A percentile compares a stretch with the other conserved stretches of the same genome.
Evolutionary conservation across 2,888 invertebrate species (phyloP).

Genomic region (Digitonthophagus gazella): DNA sequence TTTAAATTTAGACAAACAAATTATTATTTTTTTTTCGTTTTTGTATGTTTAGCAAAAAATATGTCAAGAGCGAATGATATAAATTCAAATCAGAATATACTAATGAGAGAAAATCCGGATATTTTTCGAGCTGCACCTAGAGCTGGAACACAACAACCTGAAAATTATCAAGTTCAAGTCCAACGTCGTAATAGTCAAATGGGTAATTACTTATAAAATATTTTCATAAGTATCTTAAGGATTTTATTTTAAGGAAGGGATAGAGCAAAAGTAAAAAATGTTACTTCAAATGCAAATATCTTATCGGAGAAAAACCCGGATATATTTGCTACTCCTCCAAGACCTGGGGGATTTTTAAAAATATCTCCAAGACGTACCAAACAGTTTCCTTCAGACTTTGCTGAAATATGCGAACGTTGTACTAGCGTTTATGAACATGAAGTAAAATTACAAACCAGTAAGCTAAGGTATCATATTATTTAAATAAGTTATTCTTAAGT

Average conservation of each 20-base stretch:
- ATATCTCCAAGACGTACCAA: background rate
- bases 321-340: conserved; percentile 26
- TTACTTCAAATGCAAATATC: conserved; percentile 16
- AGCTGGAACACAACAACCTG: too few species aligned
- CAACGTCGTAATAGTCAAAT: too few species aligned
- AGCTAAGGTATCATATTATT: background rate
- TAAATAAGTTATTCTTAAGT: too few species aligned
- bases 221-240: background rate
- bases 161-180: too few species aligned
- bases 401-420: background rate
- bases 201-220: too few species aligned
- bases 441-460: background rate
- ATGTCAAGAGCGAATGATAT: too few species aligned
- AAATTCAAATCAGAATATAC: too few species aligned
- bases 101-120: too few species aligned
- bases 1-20: too few species aligned
- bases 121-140: too few species aligned
- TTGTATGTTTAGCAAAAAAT: too few species aligned
- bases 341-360: conserved; percentile 28
- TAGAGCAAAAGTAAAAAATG: background rate
- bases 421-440: background rate
- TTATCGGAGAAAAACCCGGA: conserved; percentile 23
- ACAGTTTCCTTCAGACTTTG: background rate
- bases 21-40: too few species aligned
- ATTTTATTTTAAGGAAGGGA: background rate